Evolutionary conservation across 2,113 vertebrate genomes (phyloP).

Genomic region (Aramus guarauna): DNA sequence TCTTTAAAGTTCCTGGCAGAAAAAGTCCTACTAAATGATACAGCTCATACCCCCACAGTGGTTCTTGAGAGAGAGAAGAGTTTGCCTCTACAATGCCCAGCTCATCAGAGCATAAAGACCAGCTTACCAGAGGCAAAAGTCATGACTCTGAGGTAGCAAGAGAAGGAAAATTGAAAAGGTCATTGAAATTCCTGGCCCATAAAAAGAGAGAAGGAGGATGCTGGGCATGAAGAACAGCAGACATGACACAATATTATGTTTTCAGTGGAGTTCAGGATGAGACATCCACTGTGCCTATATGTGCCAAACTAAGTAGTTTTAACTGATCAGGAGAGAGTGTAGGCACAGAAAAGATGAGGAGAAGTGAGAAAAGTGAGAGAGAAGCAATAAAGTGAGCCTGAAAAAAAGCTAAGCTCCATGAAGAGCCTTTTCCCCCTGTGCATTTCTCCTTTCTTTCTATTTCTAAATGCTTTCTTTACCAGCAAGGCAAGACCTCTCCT

Average conservation of each 20-base stretch:
- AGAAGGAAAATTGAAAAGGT: conserved; percentile 1
- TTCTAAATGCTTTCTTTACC: not conserved
- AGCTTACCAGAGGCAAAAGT: not conserved
- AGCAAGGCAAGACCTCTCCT: not conserved
- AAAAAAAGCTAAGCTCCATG: not conserved
- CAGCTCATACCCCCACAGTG: not conserved
- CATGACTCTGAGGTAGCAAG: not conserved
- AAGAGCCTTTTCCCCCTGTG: not conserved
- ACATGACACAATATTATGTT: not conserved
- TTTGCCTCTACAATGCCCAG: not conserved
- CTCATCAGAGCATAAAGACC: not conserved
- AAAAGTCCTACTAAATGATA: not conserved
- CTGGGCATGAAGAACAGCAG: not conserved
- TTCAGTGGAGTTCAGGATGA: not conserved
- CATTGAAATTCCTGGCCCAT: not conserved
- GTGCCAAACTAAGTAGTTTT: not conserved
- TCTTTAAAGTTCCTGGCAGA: not conserved
- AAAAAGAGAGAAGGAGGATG: not conserved
- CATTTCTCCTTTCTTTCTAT: not conserved
- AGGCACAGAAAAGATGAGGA: not conserved
- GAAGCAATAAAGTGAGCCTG: not conserved
- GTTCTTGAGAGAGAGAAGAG: not conserved
- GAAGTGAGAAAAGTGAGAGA: not conserved
- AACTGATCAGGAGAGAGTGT: not conserved
- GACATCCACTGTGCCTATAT: not conserved